Evolutionary conservation across 2,113 vertebrate genomes (phyloP).

Genomic region (Leuciscus idus): DNA sequence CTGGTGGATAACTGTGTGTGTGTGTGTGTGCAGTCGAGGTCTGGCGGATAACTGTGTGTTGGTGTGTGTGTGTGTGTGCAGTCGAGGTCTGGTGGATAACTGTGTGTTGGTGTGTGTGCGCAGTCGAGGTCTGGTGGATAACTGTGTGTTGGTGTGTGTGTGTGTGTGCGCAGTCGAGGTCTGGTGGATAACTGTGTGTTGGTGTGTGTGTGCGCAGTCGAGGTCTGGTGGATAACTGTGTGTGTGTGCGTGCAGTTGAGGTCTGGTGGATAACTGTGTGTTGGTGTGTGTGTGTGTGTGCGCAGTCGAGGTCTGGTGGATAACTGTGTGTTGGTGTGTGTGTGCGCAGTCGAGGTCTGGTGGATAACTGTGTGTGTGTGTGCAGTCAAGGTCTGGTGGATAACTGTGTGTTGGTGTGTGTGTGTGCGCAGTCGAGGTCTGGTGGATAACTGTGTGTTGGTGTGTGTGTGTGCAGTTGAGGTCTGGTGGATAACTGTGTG

Average conservation of each 20-base stretch:
- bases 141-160: conserved; percentile 77
- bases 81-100: too few relatives aligned
- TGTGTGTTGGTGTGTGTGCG: neutral
- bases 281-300: too few relatives aligned
- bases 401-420: too few relatives aligned
- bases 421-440: conserved; percentile 88
- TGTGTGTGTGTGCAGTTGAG: neutral
- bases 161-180: too few relatives aligned
- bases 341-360: too few relatives aligned
- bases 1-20: too few relatives aligned
- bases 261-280: too few relatives aligned
- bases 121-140: conserved; percentile 93
- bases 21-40: conserved; percentile 79
- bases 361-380: too few relatives aligned
- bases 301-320: conserved; percentile 91
- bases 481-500: too few relatives aligned
- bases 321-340: conserved; percentile 78
- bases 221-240: conserved; percentile 89
- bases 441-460: conserved; percentile 89
- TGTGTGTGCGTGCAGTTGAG: conserved; percentile 54
- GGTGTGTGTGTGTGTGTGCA: neutral
- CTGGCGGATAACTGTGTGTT: conserved; percentile 91
- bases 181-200: too few relatives aligned
- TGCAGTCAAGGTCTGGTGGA: too few relatives aligned
- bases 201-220: conserved; percentile 75